Percentiles rank a stretch among this genome's conserved stretches.
phyloP scores from a whole-genome alignment of 2,113 vertebrate species.

The Lathamus discolor region DNA sequence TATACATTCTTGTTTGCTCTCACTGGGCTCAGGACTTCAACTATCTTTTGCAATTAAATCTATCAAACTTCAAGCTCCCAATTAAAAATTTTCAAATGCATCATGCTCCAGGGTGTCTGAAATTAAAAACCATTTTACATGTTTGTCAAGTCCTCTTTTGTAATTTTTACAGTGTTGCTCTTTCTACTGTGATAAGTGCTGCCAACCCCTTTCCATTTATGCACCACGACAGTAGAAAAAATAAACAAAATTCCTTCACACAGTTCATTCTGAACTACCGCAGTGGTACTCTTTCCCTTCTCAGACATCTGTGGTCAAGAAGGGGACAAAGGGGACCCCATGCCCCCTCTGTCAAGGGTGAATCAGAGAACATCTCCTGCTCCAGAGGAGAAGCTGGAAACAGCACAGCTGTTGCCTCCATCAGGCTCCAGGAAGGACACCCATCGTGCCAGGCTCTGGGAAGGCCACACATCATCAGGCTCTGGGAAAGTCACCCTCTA shows the following conservation, averaged over 20 bases:
- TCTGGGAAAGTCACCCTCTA: not conserved
- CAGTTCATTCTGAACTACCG: not conserved
- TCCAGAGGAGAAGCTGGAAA: not conserved
- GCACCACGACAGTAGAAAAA: not conserved
- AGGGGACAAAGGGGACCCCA: not conserved
- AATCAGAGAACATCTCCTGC: not conserved
- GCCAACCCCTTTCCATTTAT: not conserved
- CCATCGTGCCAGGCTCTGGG: not conserved
- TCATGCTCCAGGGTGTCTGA: constrained; percentile 50
- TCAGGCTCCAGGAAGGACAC: not conserved
- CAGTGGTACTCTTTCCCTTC: not conserved
- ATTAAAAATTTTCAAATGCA: constrained; percentile 61
- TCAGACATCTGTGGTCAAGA: not conserved
- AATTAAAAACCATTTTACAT: constrained; percentile 53
- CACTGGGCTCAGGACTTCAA: constrained; percentile 7
- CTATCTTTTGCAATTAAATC: constrained; percentile 59
- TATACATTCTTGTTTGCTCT: not conserved
- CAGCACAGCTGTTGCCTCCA: not conserved
- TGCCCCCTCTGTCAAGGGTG: not conserved
- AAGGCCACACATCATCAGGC: not conserved
- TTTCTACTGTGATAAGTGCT: constrained; percentile 35
- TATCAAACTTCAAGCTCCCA: constrained; percentile 59
- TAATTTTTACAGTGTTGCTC: constrained; percentile 19
- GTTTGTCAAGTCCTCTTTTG: constrained; percentile 28
- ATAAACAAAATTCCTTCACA: constrained; percentile 1